Evolutionary conservation across 2,113 vertebrate species (phyloP).

Genomic region (Dicaeum eximium): DNA sequence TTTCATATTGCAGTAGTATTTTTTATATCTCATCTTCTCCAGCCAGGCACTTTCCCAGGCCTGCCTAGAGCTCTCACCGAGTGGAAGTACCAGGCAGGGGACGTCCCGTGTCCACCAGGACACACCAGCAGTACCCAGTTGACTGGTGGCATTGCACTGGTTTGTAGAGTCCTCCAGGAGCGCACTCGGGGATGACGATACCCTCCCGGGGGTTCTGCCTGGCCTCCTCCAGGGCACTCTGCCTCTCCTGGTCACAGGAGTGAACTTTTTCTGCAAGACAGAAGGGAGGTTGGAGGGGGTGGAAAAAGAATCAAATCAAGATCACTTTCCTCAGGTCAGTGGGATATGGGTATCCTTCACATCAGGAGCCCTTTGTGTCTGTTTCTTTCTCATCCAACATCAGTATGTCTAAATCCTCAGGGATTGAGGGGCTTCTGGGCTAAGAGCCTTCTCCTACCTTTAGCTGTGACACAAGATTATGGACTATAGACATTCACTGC

Average conservation of each 20-base stretch:
- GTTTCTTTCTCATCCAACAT: background rate
- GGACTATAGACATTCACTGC: background rate
- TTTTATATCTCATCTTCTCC: background rate
- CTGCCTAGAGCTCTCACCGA: constrained; percentile 75
- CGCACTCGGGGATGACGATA: constrained; percentile 95
- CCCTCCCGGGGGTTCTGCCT: constrained; percentile 84
- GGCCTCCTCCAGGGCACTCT: constrained; percentile 89
- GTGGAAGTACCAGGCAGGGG: constrained; percentile 95
- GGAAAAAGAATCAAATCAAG: background rate
- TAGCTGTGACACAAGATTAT: background rate
- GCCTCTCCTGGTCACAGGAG: constrained; percentile 96
- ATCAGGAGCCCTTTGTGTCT: background rate
- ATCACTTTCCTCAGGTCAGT: background rate
- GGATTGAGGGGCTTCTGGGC: background rate
- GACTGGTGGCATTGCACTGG: constrained; percentile 98
- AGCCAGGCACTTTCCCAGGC: background rate
- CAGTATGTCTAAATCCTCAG: background rate
- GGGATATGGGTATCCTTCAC: background rate
- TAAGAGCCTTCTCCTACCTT: background rate
- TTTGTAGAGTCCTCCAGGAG: constrained; percentile 88
- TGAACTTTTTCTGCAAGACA: constrained; percentile 89
- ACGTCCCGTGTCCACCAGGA: constrained; percentile 92
- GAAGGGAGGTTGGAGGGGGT: background rate
- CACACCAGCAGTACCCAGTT: constrained; percentile 98
- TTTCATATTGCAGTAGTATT: background rate